Evolutionary conservation across 2,113 vertebrate genomes (phyloP).

Genomic region (Cranoglanis bouderius): DNA sequence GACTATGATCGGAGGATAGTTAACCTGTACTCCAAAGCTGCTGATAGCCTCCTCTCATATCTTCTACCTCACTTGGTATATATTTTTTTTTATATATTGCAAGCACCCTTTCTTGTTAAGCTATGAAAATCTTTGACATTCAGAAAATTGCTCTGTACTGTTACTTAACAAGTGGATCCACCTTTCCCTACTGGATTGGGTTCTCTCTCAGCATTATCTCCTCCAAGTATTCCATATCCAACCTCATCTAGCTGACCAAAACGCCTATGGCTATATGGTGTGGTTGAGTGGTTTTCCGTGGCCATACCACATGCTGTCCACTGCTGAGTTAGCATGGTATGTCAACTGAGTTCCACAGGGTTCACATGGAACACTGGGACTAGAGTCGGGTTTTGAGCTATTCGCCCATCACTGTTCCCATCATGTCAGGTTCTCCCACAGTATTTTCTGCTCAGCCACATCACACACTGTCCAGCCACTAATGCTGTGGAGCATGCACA

Average conservation of each 20-base stretch:
- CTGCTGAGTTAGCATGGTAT: not conserved
- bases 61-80: conserved; percentile 24
- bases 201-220: not conserved
- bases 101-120: not conserved
- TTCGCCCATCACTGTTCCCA: not conserved
- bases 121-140: not conserved
- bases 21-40: not conserved
- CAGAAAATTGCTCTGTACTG: not conserved
- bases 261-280: not conserved
- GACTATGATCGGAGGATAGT: not conserved
- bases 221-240: not conserved
- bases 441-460: not conserved
- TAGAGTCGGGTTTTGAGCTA: not conserved
- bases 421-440: not conserved
- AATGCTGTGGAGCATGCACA: not conserved
- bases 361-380: not conserved
- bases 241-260: not conserved
- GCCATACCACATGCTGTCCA: no score
- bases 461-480: not conserved
- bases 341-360: not conserved
- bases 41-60: not conserved
- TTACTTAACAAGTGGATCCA: not conserved
- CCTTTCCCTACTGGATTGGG: not conserved
- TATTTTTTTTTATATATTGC: not conserved
- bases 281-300: not conserved